Evolutionary conservation across 2,888 invertebrate species (phyloP).

Genomic region (Tinea pellionella): DNA sequence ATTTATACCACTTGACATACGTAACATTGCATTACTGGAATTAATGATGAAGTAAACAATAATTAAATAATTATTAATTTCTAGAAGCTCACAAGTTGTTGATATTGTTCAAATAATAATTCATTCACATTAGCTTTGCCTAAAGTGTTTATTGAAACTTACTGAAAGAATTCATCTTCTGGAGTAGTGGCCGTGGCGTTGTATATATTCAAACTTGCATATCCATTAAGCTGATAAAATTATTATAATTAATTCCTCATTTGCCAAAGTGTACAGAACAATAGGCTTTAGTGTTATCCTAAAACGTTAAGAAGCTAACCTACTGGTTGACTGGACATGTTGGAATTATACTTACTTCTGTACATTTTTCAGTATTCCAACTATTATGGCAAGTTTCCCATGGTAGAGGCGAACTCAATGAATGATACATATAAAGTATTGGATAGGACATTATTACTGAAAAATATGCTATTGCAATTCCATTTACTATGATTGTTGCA

Average conservation of each 20-base stretch:
- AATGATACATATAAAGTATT: slow-evolving; percentile 80
- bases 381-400: slow-evolving; percentile 82
- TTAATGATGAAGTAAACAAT: not conserved
- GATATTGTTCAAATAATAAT: too few relatives aligned
- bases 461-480: slow-evolving; percentile 86
- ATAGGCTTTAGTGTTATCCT: too few relatives aligned
- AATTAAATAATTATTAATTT: not conserved
- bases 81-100: too few relatives aligned
- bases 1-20: slow-evolving; percentile 79
- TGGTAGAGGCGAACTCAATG: slow-evolving; percentile 74
- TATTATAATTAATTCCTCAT: not conserved
- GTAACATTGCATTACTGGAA: slow-evolving; percentile 80
- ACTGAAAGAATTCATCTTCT: slow-evolving; percentile 89
- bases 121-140: too few relatives aligned
- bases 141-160: slow-evolving; percentile 33
- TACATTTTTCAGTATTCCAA: slow-evolving; percentile 86
- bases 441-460: slow-evolving; percentile 89
- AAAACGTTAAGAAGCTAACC: too few relatives aligned
- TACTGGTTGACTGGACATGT: too few relatives aligned
- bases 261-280: too few relatives aligned
- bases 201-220: slow-evolving; percentile 34
- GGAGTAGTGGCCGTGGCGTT: slow-evolving; percentile 71
- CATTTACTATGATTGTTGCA: slow-evolving; percentile 82
- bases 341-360: slow-evolving; percentile 51
- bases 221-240: slow-evolving; percentile 48